phyloP scores from a whole-genome alignment of 2,113 vertebrate genomes.

The Neomonachus schauinslandi region DNA sequence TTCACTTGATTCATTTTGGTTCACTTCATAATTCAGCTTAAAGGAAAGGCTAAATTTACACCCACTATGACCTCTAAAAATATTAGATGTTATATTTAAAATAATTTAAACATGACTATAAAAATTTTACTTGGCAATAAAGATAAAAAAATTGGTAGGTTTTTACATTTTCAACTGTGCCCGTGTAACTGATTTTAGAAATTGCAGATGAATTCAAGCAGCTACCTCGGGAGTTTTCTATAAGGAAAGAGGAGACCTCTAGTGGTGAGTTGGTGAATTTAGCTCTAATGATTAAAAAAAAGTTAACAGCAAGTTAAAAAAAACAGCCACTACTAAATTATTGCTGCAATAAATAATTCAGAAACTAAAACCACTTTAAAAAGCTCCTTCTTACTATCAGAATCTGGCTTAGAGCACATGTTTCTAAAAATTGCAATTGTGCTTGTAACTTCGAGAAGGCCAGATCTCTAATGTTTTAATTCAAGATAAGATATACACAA shows the following conservation, averaged over 20 bases:
- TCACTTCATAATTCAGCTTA: constrained; percentile 10
- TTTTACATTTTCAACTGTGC: constrained; percentile 44
- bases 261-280: constrained; percentile 53
- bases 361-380: not conserved
- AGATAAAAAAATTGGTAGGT: not conserved
- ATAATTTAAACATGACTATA: constrained; percentile 15
- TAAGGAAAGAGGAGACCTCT: constrained; percentile 68
- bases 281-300: not conserved
- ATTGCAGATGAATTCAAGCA: not conserved
- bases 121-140: constrained; percentile 38
- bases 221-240: not conserved
- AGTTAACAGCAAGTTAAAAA: constrained; percentile 38
- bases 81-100: constrained; percentile 12
- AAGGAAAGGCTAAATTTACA: constrained; percentile 30
- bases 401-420: not conserved
- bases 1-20: constrained; percentile 49
- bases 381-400: not conserved
- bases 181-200: not conserved
- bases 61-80: constrained; percentile 26
- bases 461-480: not conserved
- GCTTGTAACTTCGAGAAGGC: not conserved
- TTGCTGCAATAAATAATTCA: constrained; percentile 26
- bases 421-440: constrained; percentile 38
- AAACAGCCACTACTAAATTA: constrained; percentile 25
- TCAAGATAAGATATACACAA: not conserved